Evolutionary conservation across 1,140 invertebrate genomes (phyloP).

Genomic region (Drosophila rufa): DNA sequence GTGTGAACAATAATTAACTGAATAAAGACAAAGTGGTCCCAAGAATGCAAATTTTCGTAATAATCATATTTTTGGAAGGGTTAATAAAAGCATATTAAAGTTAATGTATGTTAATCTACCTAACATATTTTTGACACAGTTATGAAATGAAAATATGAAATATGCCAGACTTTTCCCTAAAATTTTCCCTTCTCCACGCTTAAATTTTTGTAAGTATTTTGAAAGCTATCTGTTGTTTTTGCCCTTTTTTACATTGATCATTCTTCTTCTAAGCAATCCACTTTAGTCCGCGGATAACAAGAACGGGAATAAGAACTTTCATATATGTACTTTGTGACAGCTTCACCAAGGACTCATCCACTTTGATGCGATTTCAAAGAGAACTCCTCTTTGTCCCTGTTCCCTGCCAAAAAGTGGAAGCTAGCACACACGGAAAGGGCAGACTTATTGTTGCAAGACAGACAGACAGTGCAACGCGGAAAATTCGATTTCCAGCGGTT

Average conservation of each 20-base stretch:
- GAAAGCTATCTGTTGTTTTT: neutral
- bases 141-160: neutral
- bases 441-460: conserved; percentile 30
- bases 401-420: conserved; percentile 2
- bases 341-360: conserved; percentile 2
- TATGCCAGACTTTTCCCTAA: neutral
- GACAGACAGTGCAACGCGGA: conserved; percentile 20
- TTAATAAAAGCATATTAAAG: too few relatives aligned
- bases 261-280: conserved; percentile 12
- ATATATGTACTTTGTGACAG: conserved; percentile 20
- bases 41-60: neutral
- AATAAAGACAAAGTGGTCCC: neutral
- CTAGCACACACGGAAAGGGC: conserved; percentile 1
- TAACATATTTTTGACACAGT: too few relatives aligned
- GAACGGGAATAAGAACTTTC: neutral
- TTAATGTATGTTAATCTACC: too few relatives aligned
- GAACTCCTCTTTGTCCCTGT: neutral
- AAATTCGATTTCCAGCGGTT: conserved; percentile 46
- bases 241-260: neutral
- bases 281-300: conserved; percentile 5
- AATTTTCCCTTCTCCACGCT: neutral
- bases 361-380: conserved; percentile 3
- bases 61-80: too few relatives aligned
- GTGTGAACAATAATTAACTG: neutral
- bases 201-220: neutral